Percentiles rank a stretch among this genome's conserved stretches.
phyloP scores from a whole-genome alignment of 1,140 invertebrate genomes.

The Frieseomelitta varia region DNA sequence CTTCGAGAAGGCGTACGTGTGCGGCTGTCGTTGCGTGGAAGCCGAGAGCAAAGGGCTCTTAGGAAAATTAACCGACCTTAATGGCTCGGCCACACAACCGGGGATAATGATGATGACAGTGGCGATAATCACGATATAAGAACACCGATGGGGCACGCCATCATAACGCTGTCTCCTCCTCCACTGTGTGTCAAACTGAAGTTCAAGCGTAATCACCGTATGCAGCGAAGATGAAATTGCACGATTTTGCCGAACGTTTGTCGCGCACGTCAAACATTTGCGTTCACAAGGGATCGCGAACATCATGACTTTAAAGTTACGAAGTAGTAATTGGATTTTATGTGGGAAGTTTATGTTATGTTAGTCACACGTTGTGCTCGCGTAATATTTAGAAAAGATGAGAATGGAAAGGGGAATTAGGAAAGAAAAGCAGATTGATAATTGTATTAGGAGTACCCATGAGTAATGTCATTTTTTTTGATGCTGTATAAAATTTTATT shows the following conservation, averaged over 20 bases:
- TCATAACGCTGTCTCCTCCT: background rate
- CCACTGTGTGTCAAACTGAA: background rate
- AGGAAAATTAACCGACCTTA: slow-evolving; percentile 72
- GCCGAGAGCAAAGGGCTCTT: slow-evolving; percentile 61
- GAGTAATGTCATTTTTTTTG: no score
- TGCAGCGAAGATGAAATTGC: background rate
- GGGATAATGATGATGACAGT: slow-evolving; percentile 67
- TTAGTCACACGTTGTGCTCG: no score
- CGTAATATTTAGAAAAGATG: no score
- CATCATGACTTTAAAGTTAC: no score
- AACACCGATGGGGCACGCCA: slow-evolving; percentile 40
- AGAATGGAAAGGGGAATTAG: no score
- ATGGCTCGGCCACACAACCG: slow-evolving; percentile 57
- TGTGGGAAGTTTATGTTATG: no score
- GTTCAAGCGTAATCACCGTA: background rate
- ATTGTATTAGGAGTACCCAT: no score
- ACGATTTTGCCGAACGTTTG: background rate
- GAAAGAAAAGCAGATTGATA: no score
- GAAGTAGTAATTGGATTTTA: no score
- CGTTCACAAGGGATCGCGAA: background rate
- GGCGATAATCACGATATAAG: slow-evolving; percentile 66
- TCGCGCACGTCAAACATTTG: background rate
- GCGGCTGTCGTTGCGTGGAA: slow-evolving; percentile 48
- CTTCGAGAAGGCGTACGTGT: background rate
- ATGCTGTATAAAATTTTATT: no score